Base-by-base conservation (phyloP, 2,797 vertebrate genomes). In the Paramormyrops hopkinsi region DNA sequence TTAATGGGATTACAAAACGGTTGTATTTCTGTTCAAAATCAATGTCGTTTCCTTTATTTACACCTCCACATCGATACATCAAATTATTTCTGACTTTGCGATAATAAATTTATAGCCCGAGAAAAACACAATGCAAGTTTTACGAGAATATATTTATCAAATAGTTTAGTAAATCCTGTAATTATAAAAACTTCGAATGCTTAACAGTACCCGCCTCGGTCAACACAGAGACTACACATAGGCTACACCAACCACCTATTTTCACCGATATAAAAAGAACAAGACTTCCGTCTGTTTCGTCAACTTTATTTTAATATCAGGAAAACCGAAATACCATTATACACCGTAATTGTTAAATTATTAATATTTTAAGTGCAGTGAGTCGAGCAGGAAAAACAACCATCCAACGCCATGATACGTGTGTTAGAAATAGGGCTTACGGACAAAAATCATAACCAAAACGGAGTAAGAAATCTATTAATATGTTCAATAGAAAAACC, bases 311-410 rank as follows among this genome's bases (percentile, higher is more conserved):
- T 87, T 56, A 33, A 87, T 87, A 87, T 56, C 53, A 87, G 53
- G 53, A 59, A 87, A 87, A 59, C 86, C 86, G 86, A 87, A 87
- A 87, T 87, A 87, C 51, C 86, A 87, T 29, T 86, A 56, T 56
- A 87, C 51, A 87, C 53, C 33, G 86, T 56, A 56, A 37, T 87
- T 87, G 54, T 85, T 46, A 46, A 82, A 82, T 82, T 41, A 37
- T 87, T 87, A 56, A 56, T 59, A 9, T 87, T 87, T 87, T 41
- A 87, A 87, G 86, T 59, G 86, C 86, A 87, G 25, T 86, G 50
- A 56, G 33, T 87, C 37, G 29, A 87, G 53, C 86, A 62, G 37
- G 53, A 41, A 59, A 87, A 59, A 87, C 53, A 87, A n/a, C 86
- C 86, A 59, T 56, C 86, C 86, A 56, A 56, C 53, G n/a, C 53